Evolutionary conservation across 1,140 invertebrate genomes (phyloP).

Genomic region (Drosophila sturtevanti): DNA sequence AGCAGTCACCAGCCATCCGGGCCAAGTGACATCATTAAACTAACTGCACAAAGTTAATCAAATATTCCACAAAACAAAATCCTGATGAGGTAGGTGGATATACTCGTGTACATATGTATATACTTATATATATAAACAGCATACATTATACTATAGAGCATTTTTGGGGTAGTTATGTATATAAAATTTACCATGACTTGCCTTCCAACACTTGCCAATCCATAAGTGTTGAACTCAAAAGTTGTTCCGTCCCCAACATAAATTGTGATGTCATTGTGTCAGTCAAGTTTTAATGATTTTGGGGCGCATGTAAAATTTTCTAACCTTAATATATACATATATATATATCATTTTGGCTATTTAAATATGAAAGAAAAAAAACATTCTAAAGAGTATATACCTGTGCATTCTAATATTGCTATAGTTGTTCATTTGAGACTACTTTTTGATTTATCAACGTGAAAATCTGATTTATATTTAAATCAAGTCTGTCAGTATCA

Average conservation of each 20-base stretch:
- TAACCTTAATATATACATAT: too few species aligned
- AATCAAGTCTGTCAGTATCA: too few species aligned
- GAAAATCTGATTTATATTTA: too few species aligned
- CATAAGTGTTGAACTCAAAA: conserved; percentile 5
- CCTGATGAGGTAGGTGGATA: conserved; percentile 24
- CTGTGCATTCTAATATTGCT: too few species aligned
- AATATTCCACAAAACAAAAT: conserved; percentile 43
- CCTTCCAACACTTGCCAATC: not conserved
- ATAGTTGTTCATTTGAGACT: too few species aligned
- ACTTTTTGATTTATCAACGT: too few species aligned
- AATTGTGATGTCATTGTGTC: not conserved
- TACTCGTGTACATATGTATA: too few species aligned
- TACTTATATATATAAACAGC: too few species aligned
- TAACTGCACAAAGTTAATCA: conserved; percentile 60
- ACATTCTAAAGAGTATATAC: too few species aligned
- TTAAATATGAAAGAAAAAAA: too few species aligned
- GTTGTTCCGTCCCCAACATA: not conserved
- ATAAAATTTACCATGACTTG: conserved; percentile 4
- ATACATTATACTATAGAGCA: conserved; percentile 5
- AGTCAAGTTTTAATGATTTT: not conserved
- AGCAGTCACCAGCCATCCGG: conserved; percentile 30
- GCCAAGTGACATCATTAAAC: conserved; percentile 67
- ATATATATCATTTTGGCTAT: too few species aligned
- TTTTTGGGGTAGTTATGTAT: not conserved
- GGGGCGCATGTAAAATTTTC: too few species aligned